A percentile compares a stretch with the other conserved stretches of the same genome.
Conservation (phyloP, 2,113 vertebrate genomes). For the Cairina moschata region DNA sequence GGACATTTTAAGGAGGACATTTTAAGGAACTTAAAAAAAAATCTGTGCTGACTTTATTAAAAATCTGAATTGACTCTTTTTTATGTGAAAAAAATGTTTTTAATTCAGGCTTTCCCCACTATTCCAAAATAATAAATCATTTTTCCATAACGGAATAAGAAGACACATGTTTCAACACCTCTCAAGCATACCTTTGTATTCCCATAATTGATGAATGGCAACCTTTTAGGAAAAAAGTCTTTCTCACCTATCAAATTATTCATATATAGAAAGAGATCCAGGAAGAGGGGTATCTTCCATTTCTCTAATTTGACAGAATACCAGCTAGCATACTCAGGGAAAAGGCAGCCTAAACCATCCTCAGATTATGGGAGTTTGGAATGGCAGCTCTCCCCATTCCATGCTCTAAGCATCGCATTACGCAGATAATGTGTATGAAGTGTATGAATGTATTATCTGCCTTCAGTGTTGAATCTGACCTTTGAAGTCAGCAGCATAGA, state of each 20-base stretch:
- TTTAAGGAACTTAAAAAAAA: neutral
- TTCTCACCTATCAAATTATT: neutral
- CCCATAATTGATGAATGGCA: neutral
- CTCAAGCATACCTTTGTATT: neutral
- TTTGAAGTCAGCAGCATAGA: neutral
- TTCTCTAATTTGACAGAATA: neutral
- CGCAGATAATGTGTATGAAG: neutral
- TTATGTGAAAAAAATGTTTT: neutral
- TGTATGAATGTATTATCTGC: neutral
- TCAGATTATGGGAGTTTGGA: neutral
- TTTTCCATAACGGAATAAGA: neutral
- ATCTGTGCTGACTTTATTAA: neutral
- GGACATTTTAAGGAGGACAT: neutral
- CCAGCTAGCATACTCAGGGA: neutral
- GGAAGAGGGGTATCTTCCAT: fast-evolving
- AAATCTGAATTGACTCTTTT: neutral
- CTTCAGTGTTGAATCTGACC: neutral
- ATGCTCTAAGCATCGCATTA: neutral
- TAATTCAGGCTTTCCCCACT: neutral
- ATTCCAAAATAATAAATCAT: neutral
- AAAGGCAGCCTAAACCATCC: neutral
- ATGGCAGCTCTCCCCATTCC: neutral
- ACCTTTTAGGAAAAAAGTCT: neutral
- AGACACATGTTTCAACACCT: neutral
- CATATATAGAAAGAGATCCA: neutral